Evolutionary conservation across 1,140 invertebrate genomes (phyloP), one percentile per base, ranked within the genome.

Genomic region (Macrotrachela quadricornifera): DNA sequence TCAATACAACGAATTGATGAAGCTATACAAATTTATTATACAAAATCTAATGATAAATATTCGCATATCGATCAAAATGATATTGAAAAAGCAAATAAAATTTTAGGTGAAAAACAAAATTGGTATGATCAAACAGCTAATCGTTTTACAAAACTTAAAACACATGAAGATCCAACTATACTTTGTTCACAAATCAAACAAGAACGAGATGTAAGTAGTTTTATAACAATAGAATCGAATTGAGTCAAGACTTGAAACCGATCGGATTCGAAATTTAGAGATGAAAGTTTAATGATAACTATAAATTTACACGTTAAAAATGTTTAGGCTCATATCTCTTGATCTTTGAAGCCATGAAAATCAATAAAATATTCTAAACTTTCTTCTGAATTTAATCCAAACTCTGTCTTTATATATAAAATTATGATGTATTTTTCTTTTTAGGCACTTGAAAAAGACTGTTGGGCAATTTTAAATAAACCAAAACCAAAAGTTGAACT

Each of bases 21-120:
- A 65, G 78, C 76, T 36, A 61, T 85, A 2, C 79, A 82, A 58
- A 72, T 73, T 42, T 79, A 78, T 52, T 46, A 56, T 13, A 46
- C 58, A 12, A 65, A 65, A 57, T 62, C 64, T 58, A 80, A 84
- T 62, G 74, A 79, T 50, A 84, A 83, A 63, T 92, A 81, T 65
- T 72, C 77, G 46, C 87, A 94, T 63, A 66, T 92, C 17, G 77
- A 80, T 6, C 77, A 79, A 21, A 78, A 77, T 10, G 86, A 92
- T 57, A 71, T 87, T 1, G 76, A 79, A 47, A 83, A 84, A 62
- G 70, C 77, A 17, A 59, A 67, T 46, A 73, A 73, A 58, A 64
- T 70, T 15, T 60, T 74, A 44, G 61, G 65, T 37, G 71, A 76
- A 50, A 74, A 74, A 49, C 62, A 66, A 39, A 62, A 66, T 14